Evolutionary conservation across 2,888 invertebrate genomes (phyloP).

Genomic region (Morpho deidamia): DNA sequence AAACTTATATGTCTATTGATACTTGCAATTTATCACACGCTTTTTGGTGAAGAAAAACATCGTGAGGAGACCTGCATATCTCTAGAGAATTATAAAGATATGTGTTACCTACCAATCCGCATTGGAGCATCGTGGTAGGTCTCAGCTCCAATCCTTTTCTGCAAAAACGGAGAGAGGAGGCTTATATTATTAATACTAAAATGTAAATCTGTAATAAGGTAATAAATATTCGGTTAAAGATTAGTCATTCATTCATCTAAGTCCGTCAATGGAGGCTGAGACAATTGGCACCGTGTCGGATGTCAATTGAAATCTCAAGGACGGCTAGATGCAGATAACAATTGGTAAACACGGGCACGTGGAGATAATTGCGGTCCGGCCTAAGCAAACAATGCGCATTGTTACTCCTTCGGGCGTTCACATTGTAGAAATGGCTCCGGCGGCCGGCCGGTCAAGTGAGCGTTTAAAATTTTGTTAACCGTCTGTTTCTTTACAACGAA

Average conservation of each 20-base stretch:
- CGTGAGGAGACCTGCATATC: too few species aligned
- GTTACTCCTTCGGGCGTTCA: constrained; percentile 38
- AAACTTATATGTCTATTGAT: too few species aligned
- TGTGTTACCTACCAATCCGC: too few species aligned
- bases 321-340: constrained; percentile 63
- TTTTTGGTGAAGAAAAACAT: too few species aligned
- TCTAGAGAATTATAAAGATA: too few species aligned
- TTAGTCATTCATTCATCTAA: constrained; percentile 19
- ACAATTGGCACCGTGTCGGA: constrained; percentile 23
- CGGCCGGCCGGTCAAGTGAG: not conserved
- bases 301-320: constrained; percentile 45
- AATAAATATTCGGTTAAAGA: not conserved
- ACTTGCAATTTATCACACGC: too few species aligned
- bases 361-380: constrained; percentile 54
- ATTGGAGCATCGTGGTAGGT: too few species aligned
- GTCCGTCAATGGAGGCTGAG: constrained; percentile 18
- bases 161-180: too few species aligned
- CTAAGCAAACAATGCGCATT: constrained; percentile 64
- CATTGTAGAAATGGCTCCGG: constrained; percentile 24
- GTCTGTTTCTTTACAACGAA: not conserved
- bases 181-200: too few species aligned
- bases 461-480: not conserved
- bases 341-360: constrained; percentile 66
- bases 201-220: too few species aligned
- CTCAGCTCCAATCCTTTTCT: too few species aligned